phyloP scores from a whole-genome alignment of 2,113 vertebrate species.

The Lepus europaeus region DNA sequence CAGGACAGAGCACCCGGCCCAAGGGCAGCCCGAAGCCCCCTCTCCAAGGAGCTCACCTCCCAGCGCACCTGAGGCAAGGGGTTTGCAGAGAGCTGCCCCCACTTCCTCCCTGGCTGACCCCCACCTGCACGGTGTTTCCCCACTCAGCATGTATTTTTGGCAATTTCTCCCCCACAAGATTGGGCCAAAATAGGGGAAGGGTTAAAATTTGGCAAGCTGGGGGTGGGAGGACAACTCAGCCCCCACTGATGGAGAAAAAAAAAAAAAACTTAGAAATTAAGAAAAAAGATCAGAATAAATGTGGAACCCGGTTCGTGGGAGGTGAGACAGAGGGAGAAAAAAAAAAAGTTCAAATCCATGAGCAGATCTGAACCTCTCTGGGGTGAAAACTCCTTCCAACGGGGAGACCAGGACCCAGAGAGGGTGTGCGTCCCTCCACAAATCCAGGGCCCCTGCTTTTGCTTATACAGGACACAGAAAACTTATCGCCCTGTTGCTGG shows the following conservation, averaged over 20 bases:
- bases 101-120: background rate
- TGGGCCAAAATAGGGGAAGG: constrained; percentile 70
- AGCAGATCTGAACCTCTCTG: background rate
- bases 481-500: background rate
- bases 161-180: constrained; percentile 47
- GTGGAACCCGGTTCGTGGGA: constrained; percentile 5
- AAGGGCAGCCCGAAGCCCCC: background rate
- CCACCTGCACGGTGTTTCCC: constrained; percentile 39
- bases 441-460: background rate
- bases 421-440: background rate
- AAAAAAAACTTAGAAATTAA: background rate
- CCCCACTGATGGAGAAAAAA: constrained; percentile 58
- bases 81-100: background rate
- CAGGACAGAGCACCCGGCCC: background rate
- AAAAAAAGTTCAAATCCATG: background rate
- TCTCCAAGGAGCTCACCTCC: background rate
- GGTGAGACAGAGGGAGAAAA: background rate
- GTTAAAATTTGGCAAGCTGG: constrained; percentile 70
- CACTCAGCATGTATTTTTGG: constrained; percentile 77
- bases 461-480: background rate
- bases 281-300: constrained; percentile 40
- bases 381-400: background rate
- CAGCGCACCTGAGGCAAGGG: background rate
- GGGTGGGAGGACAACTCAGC: constrained; percentile 9
- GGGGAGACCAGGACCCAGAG: constrained; percentile 9